Evolutionary conservation across 2,888 invertebrate species (phyloP), one percentile per base, ranked within the genome.

Genomic region (Hecatera dysodea): DNA sequence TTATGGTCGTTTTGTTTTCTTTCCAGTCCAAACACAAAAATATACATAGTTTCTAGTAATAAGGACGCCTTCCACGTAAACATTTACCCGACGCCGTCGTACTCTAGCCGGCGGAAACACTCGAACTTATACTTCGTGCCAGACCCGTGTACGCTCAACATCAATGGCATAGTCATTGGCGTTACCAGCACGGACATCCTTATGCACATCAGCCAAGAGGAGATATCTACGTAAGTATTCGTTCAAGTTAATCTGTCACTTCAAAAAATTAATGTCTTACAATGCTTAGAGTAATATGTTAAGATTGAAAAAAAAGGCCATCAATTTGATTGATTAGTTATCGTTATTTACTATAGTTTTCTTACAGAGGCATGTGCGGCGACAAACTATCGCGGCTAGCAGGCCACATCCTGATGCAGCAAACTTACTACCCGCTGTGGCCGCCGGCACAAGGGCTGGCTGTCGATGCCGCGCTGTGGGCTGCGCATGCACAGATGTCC

Each of bases 1-100:
- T 22, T 48, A 55, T 62, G 3, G 53, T 29, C 67, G 22, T 36
- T 36, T 82, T 56, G 8, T 11, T 53, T 57, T 73, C 9, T 77
- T 95, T 95, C 39, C 93, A 97, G 97, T 66, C 96, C 96, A n/a
- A 92, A 92, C 24, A 98, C 97, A 15, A 97, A 97, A 84, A 96
- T 99, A 56, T 96, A 98, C 62, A 90, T 99, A 67, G 97, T 98
- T 27, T 96, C 99, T 6, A 98, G 98, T 52, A 95, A 95, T 74
- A 97, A 97, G 85, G 99, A 99, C 89, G 97, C 97, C 0, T 97
- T 98, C 92, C 97, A 98, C 85, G 97, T 97, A 78, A 96, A 97
- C 61, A 97, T 99, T 0, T 99, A 97, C 92, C 99, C 99, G 7
- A 98, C 98, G 0, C 98, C 98, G 17, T 97, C 98, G 1, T 98